phyloP scores from a whole-genome alignment of 2,113 vertebrate species.

The Elaphurus davidianus region DNA sequence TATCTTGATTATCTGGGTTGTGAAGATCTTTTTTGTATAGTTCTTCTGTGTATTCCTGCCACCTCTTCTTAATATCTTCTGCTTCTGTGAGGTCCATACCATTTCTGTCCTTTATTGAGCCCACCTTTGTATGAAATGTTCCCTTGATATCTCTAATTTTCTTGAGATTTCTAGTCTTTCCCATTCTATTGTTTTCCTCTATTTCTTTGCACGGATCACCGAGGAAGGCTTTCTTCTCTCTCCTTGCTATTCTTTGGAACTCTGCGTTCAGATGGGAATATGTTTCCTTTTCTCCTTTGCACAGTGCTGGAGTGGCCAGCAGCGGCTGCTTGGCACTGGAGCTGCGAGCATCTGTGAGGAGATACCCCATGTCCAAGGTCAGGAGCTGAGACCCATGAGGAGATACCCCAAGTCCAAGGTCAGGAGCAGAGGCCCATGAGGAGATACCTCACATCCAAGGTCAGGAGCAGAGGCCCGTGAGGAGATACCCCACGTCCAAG shows the following conservation, averaged over 20 bases:
- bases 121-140: background rate
- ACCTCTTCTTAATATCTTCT: background rate
- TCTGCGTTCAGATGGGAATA: background rate
- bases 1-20: background rate
- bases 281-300: background rate
- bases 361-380: background rate
- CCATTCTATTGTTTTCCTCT: background rate
- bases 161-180: background rate
- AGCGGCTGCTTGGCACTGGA: background rate
- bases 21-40: background rate
- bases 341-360: fast-evolving
- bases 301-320: fast-evolving
- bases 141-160: background rate
- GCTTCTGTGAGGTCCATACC: background rate
- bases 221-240: background rate
- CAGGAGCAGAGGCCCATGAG: background rate
- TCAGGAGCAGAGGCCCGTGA: too few species aligned
- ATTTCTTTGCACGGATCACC: background rate
- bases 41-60: background rate
- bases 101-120: background rate
- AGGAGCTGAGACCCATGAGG: background rate
- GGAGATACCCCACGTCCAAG: background rate
- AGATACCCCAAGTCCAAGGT: background rate
- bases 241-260: background rate
- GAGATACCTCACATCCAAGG: too few species aligned